These are phyloP conservation scores for Phrynocephalus vlangalii DNA, from an alignment of 2,797 vertebrate genomes.

Conservation along the genomic window DNA sequence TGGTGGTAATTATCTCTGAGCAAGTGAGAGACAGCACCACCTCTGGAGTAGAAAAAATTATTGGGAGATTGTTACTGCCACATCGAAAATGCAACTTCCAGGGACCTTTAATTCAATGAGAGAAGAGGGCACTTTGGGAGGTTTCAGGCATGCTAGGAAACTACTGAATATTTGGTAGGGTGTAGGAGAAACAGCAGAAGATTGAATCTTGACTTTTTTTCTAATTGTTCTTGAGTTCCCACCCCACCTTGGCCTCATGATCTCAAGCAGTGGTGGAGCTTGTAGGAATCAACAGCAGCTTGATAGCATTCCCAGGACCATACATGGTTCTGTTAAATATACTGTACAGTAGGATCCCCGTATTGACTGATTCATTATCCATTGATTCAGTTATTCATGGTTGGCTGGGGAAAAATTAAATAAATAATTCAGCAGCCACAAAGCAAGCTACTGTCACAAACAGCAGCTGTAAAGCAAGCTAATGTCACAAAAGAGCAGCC, in stretches of 20 bases:
- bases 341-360: no score
- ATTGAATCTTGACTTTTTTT: not conserved
- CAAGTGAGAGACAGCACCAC: not conserved
- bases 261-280: not conserved
- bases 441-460: no score
- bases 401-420: no score
- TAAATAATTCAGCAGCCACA: no score
- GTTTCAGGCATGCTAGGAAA: not conserved
- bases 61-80: not conserved
- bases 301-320: not conserved
- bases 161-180: not conserved
- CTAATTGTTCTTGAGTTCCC: no score
- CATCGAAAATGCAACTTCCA: not conserved
- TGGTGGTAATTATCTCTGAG: no score
- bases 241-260: no score
- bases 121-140: not conserved
- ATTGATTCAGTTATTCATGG: no score
- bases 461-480: no score
- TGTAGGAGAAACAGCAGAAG: not conserved
- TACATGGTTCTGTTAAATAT: not conserved
- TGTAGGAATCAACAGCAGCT: not conserved
- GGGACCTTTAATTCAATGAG: not conserved
- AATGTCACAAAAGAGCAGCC: no score
- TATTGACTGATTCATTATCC: no score
- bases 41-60: not conserved